Conservation (phyloP, 92 coral and sea anemone genomes). For the Desmophyllum pertusum region DNA sequence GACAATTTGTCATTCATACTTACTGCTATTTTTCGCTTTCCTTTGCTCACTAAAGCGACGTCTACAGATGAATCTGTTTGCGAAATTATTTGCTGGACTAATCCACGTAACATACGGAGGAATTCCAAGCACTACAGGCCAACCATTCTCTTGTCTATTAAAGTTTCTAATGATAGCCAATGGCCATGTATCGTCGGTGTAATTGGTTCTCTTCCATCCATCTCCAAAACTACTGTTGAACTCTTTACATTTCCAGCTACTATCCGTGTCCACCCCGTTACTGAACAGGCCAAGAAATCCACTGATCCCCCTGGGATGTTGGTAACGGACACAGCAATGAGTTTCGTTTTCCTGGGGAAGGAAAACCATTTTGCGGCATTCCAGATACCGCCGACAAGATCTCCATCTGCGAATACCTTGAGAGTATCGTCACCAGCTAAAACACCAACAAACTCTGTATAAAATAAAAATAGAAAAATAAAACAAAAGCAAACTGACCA, state of each 20-base stretch:
- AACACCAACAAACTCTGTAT: not conserved
- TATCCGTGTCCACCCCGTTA: not conserved
- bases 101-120: no score
- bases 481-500: no score
- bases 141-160: no score
- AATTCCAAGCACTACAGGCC: no score
- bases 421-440: constrained; percentile 3
- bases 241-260: not conserved
- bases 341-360: not conserved
- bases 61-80: no score
- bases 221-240: not conserved
- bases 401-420: not conserved
- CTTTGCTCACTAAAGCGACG: no score
- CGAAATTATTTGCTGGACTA: no score
- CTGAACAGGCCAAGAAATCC: no score
- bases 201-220: not conserved
- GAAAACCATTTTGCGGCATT: not conserved
- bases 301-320: not conserved
- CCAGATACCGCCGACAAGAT: not conserved
- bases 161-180: not conserved
- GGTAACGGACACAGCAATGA: not conserved
- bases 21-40: not conserved
- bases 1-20: no score
- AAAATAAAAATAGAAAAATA: not conserved
- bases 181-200: not conserved